phyloP scores from a whole-genome alignment of 2,113 vertebrate genomes.

The Tretioscincus oriximinensis region DNA sequence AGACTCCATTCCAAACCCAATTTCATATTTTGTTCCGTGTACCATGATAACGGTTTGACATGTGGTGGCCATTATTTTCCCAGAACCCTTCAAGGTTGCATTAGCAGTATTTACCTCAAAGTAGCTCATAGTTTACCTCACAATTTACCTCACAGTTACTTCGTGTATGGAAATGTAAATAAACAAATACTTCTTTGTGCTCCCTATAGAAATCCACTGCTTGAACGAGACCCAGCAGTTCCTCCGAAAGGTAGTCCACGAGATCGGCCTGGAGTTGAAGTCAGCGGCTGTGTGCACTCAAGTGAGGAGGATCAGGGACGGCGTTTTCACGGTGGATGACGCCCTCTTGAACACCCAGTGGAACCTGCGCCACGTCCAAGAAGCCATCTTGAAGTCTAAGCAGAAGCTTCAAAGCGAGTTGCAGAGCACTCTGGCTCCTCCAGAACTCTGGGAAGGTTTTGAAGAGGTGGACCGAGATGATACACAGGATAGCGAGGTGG shows the following conservation, averaged over 20 bases:
- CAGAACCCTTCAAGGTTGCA: too few species aligned
- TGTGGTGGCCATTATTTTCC: too few species aligned
- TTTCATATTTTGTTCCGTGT: too few species aligned
- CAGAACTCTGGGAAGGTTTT: background rate
- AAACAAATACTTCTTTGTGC: conserved; percentile 7
- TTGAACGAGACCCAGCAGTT: conserved; percentile 91
- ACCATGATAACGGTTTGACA: too few species aligned
- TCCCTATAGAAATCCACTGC: conserved; percentile 84
- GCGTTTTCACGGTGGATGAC: conserved; percentile 78
- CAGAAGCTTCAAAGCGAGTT: conserved; percentile 59
- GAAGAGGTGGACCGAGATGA: background rate
- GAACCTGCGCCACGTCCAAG: conserved; percentile 74
- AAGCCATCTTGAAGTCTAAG: conserved; percentile 64
- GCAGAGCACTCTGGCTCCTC: conserved; percentile 38
- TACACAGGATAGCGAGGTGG: background rate
- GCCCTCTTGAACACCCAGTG: conserved; percentile 83
- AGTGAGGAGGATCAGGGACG: conserved; percentile 83
- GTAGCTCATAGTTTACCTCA: too few species aligned
- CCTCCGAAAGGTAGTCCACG: conserved; percentile 86
- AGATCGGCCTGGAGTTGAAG: conserved; percentile 90
- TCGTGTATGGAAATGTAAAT: too few species aligned
- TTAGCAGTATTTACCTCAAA: too few species aligned
- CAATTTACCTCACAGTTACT: background rate
- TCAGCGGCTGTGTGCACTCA: conserved; percentile 83
- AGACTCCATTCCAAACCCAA: too few species aligned